phyloP scores from a whole-genome alignment of 2,888 invertebrate genomes.

The Octonoba sinensis region DNA sequence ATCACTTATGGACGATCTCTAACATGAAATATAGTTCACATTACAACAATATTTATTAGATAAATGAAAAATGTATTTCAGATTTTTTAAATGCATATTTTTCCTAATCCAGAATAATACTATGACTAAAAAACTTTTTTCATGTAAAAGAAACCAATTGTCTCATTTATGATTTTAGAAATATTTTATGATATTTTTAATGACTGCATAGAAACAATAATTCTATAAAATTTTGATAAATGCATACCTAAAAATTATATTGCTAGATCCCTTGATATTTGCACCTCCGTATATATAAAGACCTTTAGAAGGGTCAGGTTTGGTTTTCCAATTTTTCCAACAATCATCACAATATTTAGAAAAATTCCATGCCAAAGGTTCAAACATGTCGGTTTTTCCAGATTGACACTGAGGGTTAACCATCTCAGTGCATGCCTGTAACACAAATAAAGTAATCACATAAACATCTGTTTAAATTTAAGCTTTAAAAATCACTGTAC shows the following conservation, averaged over 20 bases:
- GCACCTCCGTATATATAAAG: constrained; percentile 85
- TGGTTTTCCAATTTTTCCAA: constrained; percentile 77
- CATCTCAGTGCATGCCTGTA: constrained; percentile 93
- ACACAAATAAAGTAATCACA: background rate
- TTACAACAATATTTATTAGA: no score
- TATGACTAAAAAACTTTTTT: background rate
- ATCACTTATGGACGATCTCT: no score
- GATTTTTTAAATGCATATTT: no score
- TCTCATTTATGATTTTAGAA: background rate
- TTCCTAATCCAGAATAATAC: background rate
- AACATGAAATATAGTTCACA: no score
- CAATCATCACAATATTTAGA: constrained; percentile 79
- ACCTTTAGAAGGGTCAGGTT: constrained; percentile 79
- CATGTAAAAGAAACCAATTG: background rate
- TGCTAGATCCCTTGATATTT: constrained; percentile 76
- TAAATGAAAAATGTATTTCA: no score
- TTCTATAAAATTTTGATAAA: no score
- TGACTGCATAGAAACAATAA: no score
- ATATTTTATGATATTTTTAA: background rate
- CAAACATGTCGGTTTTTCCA: constrained; percentile 86
- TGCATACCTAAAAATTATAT: constrained; percentile 75
- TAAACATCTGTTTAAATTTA: no score
- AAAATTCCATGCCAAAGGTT: constrained; percentile 81
- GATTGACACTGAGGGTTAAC: constrained; percentile 92
- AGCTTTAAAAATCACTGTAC: no score